These are phyloP conservation scores for Spodoptera picta DNA, from an alignment of 2,888 invertebrate genomes.

Conservation along the genomic window DNA sequence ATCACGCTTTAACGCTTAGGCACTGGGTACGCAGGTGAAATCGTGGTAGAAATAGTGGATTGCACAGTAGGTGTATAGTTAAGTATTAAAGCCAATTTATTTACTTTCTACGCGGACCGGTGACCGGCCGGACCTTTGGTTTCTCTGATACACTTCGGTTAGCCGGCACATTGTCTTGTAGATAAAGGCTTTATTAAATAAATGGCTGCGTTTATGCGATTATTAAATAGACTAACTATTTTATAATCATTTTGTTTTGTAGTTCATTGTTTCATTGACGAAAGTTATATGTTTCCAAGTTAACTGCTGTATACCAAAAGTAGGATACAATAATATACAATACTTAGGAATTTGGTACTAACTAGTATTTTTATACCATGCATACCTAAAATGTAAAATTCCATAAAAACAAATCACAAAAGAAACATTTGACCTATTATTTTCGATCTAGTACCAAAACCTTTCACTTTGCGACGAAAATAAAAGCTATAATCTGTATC, in stretches of 20 bases:
- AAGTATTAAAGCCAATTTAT: slow-evolving; percentile 62
- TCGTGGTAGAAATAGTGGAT: slow-evolving; percentile 1
- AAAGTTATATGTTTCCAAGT: too few relatives aligned
- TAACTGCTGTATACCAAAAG: too few relatives aligned
- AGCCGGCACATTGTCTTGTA: slow-evolving; percentile 7
- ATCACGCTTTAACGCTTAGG: too few relatives aligned
- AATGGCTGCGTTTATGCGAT: not conserved
- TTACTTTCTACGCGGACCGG: slow-evolving; percentile 68
- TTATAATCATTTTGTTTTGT: too few relatives aligned
- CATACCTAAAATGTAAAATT: too few relatives aligned
- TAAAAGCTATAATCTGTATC: slow-evolving; percentile 55
- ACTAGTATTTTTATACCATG: too few relatives aligned
- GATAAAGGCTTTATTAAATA: slow-evolving; percentile 8
- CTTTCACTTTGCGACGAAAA: slow-evolving; percentile 61
- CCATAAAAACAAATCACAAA: slow-evolving; percentile 3
- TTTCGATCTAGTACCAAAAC: slow-evolving; percentile 19
- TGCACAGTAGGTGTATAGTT: slow-evolving; percentile 15
- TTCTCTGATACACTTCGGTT: slow-evolving; percentile 30
- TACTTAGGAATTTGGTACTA: too few relatives aligned
- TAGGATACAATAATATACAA: too few relatives aligned
- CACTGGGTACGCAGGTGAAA: too few relatives aligned
- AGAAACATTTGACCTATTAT: slow-evolving; percentile 9
- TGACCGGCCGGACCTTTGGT: slow-evolving; percentile 37
- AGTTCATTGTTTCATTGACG: too few relatives aligned
- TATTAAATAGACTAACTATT: too few relatives aligned